phyloP scores from a whole-genome alignment of 92 coral and sea anemone genomes.

The Phenganax marumi region DNA sequence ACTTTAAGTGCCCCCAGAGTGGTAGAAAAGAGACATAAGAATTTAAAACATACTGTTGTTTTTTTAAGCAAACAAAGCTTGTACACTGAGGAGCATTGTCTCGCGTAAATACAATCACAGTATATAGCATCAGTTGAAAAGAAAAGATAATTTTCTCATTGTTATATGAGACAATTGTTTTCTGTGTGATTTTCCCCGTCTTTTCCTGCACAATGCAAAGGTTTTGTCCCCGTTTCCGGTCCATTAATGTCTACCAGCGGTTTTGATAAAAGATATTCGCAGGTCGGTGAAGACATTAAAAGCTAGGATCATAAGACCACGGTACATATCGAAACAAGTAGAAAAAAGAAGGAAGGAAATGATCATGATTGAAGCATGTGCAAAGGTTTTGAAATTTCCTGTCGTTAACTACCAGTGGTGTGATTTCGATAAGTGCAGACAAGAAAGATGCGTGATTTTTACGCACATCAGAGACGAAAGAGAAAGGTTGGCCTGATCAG shows the following conservation, averaged over 20 bases:
- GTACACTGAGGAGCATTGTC: background rate
- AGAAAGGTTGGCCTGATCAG: too few species aligned
- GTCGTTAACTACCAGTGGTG: too few species aligned
- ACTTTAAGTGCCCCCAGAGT: background rate
- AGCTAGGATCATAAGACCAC: too few species aligned
- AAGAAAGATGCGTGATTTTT: too few species aligned
- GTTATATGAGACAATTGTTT: background rate
- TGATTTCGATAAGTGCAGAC: too few species aligned
- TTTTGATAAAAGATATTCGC: background rate
- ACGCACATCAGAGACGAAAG: too few species aligned
- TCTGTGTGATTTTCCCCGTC: background rate
- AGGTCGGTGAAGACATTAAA: too few species aligned
- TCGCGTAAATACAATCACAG: background rate
- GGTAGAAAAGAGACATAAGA: conserved; percentile 18
- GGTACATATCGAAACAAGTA: too few species aligned
- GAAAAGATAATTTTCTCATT: background rate
- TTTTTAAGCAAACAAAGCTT: conserved; percentile 19
- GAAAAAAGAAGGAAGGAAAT: too few species aligned
- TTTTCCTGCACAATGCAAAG: conserved; percentile 10
- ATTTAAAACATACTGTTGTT: conserved; percentile 6
- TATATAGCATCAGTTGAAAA: background rate
- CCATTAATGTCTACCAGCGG: background rate
- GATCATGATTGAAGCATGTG: too few species aligned
- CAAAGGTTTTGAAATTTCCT: too few species aligned
- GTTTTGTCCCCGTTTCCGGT: background rate